Percentiles rank a stretch among this genome's conserved stretches.
phyloP scores from a whole-genome alignment of 2,113 vertebrate genomes.

The Ranitomeya imitator region DNA sequence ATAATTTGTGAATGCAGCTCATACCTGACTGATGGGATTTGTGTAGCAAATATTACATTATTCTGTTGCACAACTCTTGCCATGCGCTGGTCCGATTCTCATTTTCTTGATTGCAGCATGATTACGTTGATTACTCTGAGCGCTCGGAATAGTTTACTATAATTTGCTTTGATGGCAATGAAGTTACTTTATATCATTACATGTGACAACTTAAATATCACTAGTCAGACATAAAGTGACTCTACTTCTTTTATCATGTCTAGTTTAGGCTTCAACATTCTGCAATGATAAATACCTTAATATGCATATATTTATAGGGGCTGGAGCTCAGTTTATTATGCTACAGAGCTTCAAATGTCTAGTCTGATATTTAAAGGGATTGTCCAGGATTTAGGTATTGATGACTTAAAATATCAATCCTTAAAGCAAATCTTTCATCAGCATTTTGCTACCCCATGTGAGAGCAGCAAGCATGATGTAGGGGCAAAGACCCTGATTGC shows the following conservation, averaged over 20 bases:
- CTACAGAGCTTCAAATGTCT: too few relatives aligned
- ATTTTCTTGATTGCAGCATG: neutral
- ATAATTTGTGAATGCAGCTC: neutral
- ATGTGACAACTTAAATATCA: constrained; percentile 1
- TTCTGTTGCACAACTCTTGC: neutral
- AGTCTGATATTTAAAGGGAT: too few relatives aligned
- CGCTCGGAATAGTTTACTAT: neutral
- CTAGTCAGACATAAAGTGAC: neutral
- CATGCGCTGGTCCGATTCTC: neutral
- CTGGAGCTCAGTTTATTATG: too few relatives aligned
- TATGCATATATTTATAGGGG: too few relatives aligned
- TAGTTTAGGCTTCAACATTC: neutral
- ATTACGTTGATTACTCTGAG: constrained; percentile 4
- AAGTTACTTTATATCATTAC: constrained; percentile 7
- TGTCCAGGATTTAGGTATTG: too few relatives aligned
- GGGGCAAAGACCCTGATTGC: too few relatives aligned
- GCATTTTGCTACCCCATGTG: too few relatives aligned
- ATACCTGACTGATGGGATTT: neutral
- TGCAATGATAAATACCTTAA: too few relatives aligned
- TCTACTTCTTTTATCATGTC: neutral
- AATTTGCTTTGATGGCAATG: constrained; percentile 17
- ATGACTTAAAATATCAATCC: too few relatives aligned
- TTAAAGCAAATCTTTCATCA: too few relatives aligned
- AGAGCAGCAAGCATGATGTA: too few relatives aligned
- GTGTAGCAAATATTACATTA: constrained; percentile 8